A percentile compares a stretch with the other conserved stretches of the same genome.
phyloP scores from a whole-genome alignment of 2,797 vertebrate species.

The Cygnus olor region DNA sequence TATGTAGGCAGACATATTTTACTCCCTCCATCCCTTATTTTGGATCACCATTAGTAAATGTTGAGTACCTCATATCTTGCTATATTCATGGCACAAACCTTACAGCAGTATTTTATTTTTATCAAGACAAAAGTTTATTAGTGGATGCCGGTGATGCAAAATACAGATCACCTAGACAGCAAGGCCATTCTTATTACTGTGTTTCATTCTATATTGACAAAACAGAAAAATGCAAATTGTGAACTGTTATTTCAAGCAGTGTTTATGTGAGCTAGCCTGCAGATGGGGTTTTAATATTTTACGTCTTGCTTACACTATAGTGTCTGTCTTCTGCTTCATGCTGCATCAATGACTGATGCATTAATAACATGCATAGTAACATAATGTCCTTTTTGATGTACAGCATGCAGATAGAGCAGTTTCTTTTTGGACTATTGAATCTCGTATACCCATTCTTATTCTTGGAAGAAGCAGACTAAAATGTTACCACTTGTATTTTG shows the following conservation, averaged over 20 bases:
- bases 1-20: not conserved
- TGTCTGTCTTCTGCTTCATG: not conserved
- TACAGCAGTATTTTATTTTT: not conserved
- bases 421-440: not conserved
- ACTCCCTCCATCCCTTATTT: not conserved
- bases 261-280: not conserved
- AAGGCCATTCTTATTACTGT: not conserved
- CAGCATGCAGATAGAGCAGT: not conserved
- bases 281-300: not conserved
- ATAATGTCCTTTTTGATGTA: not conserved
- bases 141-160: not conserved
- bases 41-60: not conserved
- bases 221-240: not conserved
- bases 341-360: not conserved
- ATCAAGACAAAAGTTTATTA: not conserved
- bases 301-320: not conserved
- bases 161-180: not conserved
- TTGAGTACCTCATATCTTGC: not conserved
- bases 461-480: not conserved
- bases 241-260: not conserved
- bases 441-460: not conserved
- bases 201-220: not conserved
- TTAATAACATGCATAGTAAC: not conserved
- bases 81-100: not conserved
- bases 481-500: not conserved